Evolutionary conservation across 2,888 invertebrate genomes (phyloP), one percentile per base, ranked within the genome.

Genomic region (Brachypterus glaber): DNA sequence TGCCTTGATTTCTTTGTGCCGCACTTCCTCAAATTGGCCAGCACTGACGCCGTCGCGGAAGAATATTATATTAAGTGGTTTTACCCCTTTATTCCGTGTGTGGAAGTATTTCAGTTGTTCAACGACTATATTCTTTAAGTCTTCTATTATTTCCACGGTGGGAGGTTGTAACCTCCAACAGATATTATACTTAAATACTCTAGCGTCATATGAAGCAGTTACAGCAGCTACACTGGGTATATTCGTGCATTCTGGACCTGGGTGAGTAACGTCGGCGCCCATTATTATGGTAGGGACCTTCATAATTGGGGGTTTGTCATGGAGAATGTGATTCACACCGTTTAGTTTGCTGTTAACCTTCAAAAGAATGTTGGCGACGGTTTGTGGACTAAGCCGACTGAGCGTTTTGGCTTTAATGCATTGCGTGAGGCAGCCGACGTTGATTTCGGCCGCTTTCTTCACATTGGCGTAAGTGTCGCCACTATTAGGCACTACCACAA

Each of bases 261-360:
- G 91, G 69, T 93, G 93, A 0, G 92, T 91, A 4, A 93, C 92
- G 65, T 93, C 93, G 4, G 91, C 91, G 0, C 93, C 93, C 62
- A 66, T 64, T 29, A 66, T 55, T 61, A 82, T 76, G 9, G 73
- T 72, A 1, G 79, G 79, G 0, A 48, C 55, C 1, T 36, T 48
- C 46, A 59, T 37, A 7, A 57, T 49, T 0, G 27, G 30, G 2
- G 57, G 58, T 4, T 40, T 42, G 1, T 4, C 30, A 1, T 8
- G 3, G 11, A 55, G 37, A 17, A 55, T 62, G 55, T 89, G 87
- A 66, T 91, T 91, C 0, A 76, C 64, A 0, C 90, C 89, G 64
- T 87, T 87, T 39, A 91, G 56, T 63, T 93, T 93, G 0, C 86
- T 77, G 56, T 87, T 87, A 1, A 84, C 76, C 53, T 82, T 55